A percentile compares a stretch with the other conserved stretches of the same genome.
Conservation (phyloP, 2,888 invertebrate genomes). For the Mystacides longicornis region DNA sequence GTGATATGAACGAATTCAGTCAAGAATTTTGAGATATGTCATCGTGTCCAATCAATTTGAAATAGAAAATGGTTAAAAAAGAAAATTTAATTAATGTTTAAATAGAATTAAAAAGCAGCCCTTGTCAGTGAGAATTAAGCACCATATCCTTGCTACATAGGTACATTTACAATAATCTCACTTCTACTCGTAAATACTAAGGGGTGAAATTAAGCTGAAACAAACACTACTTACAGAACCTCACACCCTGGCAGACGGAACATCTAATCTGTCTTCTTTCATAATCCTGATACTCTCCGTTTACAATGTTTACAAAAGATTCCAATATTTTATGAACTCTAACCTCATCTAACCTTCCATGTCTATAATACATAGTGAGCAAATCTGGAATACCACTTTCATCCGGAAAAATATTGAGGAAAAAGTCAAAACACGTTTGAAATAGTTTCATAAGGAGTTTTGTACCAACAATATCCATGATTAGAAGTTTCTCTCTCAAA, state of each 20-base stretch:
- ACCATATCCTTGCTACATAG: too few species aligned
- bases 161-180: too few species aligned
- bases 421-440: slow-evolving; percentile 40
- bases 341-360: slow-evolving; percentile 38
- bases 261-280: slow-evolving; percentile 36
- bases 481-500: slow-evolving; percentile 37
- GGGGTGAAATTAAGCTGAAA: too few species aligned
- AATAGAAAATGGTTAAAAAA: too few species aligned
- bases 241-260: slow-evolving; percentile 29
- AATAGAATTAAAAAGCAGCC: too few species aligned
- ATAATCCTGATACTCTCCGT: slow-evolving; percentile 33
- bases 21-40: too few species aligned
- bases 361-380: slow-evolving; percentile 42
- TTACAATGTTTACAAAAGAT: slow-evolving; percentile 34
- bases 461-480: slow-evolving; percentile 38
- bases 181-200: too few species aligned
- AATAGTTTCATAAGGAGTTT: slow-evolving; percentile 42
- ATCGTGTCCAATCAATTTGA: too few species aligned
- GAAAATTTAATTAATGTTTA: too few species aligned
- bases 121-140: too few species aligned
- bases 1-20: too few species aligned
- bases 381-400: slow-evolving; percentile 39
- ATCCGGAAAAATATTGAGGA: slow-evolving; percentile 35
- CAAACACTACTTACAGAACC: slow-evolving; percentile 10
- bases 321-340: slow-evolving; percentile 38